These are phyloP conservation scores for Sebastes minor DNA, from an alignment of 2,797 vertebrate species.

Conservation along the genomic window DNA sequence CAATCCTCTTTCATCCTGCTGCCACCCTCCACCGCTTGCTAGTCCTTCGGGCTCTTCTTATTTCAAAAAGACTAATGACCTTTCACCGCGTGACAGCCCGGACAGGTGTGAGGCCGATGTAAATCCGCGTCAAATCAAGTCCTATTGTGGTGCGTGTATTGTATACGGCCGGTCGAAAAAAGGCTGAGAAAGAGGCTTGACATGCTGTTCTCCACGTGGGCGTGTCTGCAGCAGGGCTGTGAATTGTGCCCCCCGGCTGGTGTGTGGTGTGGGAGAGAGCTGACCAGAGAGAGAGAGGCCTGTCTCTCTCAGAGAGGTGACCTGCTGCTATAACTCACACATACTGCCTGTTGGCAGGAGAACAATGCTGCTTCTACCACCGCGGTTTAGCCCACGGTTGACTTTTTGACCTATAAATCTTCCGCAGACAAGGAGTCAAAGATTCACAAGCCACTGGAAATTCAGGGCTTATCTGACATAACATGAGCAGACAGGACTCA, in stretches of 20 bases:
- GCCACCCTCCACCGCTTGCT: slow-evolving; percentile 18
- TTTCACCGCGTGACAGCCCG: slow-evolving; percentile 61
- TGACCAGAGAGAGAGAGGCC: slow-evolving; percentile 38
- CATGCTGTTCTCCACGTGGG: slow-evolving; percentile 47
- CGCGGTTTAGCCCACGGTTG: slow-evolving; percentile 57
- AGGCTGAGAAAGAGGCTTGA: slow-evolving; percentile 56
- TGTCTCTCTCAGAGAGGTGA: slow-evolving; percentile 49
- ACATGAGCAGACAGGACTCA: slow-evolving; percentile 28
- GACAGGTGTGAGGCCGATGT: slow-evolving; percentile 67
- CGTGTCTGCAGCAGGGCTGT: slow-evolving; percentile 56
- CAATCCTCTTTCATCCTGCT: slow-evolving; percentile 36
- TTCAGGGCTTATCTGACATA: slow-evolving; percentile 49
- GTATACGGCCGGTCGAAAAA: slow-evolving; percentile 37
- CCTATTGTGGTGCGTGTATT: slow-evolving; percentile 48
- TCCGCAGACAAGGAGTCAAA: slow-evolving; percentile 52
- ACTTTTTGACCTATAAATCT: slow-evolving; percentile 68
- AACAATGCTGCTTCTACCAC: slow-evolving; percentile 48
- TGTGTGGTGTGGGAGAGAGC: slow-evolving; percentile 35
- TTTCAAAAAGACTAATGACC: slow-evolving; percentile 75
- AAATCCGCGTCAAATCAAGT: slow-evolving; percentile 68
- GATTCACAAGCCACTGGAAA: slow-evolving; percentile 45
- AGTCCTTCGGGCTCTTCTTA: slow-evolving; percentile 51
- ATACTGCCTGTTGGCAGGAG: slow-evolving; percentile 50
- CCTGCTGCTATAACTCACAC: slow-evolving; percentile 67
- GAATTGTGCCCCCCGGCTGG: slow-evolving; percentile 68